phyloP scores from a whole-genome alignment of 2,888 invertebrate species.

The Quadroppia sp. region DNA sequence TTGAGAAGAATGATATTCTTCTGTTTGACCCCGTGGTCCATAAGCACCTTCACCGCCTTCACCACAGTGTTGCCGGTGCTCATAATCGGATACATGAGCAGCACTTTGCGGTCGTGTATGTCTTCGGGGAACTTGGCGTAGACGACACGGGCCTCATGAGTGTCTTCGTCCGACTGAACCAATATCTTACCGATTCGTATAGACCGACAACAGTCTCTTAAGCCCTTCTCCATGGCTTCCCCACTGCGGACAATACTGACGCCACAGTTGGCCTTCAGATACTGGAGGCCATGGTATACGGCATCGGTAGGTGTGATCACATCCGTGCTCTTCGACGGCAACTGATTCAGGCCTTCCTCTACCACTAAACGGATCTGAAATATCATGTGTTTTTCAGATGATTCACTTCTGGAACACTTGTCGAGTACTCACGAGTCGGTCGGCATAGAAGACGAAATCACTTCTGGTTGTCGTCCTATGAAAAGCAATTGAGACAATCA shows the following conservation, averaged over 20 bases:
- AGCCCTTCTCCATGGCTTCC: conserved; percentile 83
- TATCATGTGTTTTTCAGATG: neutral
- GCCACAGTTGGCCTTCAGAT: conserved; percentile 96
- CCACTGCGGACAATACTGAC: conserved; percentile 82
- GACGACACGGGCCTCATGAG: conserved; percentile 87
- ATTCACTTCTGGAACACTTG: neutral
- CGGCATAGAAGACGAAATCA: conserved; percentile 98
- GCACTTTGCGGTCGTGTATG: conserved; percentile 76
- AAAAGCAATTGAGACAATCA: neutral
- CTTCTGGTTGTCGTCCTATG: conserved; percentile 82
- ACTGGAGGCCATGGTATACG: conserved; percentile 83
- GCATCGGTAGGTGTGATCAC: conserved; percentile 82
- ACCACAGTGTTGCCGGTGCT: conserved; percentile 87
- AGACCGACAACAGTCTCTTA: conserved; percentile 92
- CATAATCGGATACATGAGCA: conserved; percentile 99
- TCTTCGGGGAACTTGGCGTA: conserved; percentile 96
- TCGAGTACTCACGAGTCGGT: conserved; percentile 66
- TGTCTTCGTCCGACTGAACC: conserved; percentile 92
- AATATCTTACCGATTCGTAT: conserved; percentile 98
- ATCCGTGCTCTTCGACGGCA: conserved; percentile 85
- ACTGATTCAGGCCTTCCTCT: conserved; percentile 93
- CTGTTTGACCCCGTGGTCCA: conserved; percentile 88
- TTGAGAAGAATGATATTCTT: conserved; percentile 94
- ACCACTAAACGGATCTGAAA: conserved; percentile 82
- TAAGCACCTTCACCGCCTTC: conserved; percentile 86